Evolutionary conservation across 2,888 invertebrate species (phyloP), one percentile per base, ranked within the genome.

Genomic region (Volucella inanis): DNA sequence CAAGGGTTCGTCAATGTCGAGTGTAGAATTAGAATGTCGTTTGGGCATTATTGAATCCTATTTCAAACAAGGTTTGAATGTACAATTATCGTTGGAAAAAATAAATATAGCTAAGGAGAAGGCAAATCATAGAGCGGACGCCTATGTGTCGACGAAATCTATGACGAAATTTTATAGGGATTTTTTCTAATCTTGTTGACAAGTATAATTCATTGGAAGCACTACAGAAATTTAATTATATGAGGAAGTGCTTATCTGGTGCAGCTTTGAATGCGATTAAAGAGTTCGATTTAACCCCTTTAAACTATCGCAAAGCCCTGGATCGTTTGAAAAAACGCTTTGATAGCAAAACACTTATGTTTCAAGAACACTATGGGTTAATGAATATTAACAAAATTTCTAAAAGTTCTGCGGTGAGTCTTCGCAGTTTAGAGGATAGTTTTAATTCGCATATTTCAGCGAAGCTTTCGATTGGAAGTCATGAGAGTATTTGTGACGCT

Each of bases 261-360:
- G n/a, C n/a, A n/a, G n/a, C n/a, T n/a, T n/a, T n/a, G n/a, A n/a
- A n/a, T n/a, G n/a, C n/a, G n/a, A n/a, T n/a, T n/a, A n/a, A n/a
- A n/a, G n/a, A n/a, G n/a, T 87, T 87, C 31, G 87, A 87, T 22
- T 79, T 77, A 45, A 87, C 87, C 2, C 67, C 79, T 8, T 59
- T 47, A 8, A 87, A 87, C 41, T 87, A 86, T 39, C 47, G 22
- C 2, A 87, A 87, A 18, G 86, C 75, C 10, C 38, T 87, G n/a
- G 75, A 75, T 0, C 62, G 81, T 14, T 67, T 87, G 39, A 79
- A 76, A 43, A 55, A 59, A 14, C 55, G 68, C 11, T 83, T 87
- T 38, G 85, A 87, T 68, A 85, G 81, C 47, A 87, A 87, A 70
- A 65, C 75, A 12, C 45, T 87, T 8, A 86, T 87, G 67, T 87